Evolutionary conservation across 2,113 vertebrate genomes (phyloP).

Genomic region (Edolisoma coerulescens): DNA sequence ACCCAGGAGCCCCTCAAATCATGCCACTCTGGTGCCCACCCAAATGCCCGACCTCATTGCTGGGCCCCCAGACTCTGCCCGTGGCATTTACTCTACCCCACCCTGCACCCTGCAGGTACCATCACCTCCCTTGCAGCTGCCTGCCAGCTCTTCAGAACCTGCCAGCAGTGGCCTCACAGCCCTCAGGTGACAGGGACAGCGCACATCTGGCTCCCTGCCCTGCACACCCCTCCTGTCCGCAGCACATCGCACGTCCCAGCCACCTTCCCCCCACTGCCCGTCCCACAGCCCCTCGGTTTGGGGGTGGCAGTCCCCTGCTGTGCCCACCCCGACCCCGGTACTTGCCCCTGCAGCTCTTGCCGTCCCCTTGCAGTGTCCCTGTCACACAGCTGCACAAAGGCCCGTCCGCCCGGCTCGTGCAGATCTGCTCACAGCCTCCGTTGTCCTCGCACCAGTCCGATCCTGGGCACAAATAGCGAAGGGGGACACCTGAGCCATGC

Average conservation of each 20-base stretch:
- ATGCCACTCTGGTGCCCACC: fast-evolving
- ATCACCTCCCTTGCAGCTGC: too few species aligned
- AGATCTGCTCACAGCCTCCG: slow-evolving; percentile 96
- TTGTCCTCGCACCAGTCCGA: slow-evolving; percentile 92
- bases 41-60: fast-evolving
- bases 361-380: slow-evolving; percentile 85
- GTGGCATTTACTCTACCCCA: fast-evolving
- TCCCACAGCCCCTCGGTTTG: fast-evolving
- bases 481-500: neutral
- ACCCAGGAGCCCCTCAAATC: fast-evolving
- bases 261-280: fast-evolving
- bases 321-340: fast-evolving
- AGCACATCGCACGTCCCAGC: fast-evolving
- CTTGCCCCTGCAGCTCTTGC: slow-evolving; percentile 88
- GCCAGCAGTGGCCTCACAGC: neutral
- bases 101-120: fast-evolving
- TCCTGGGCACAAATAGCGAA: slow-evolving; percentile 58
- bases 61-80: fast-evolving
- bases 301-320: fast-evolving
- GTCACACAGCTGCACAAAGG: slow-evolving; percentile 94
- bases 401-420: slow-evolving; percentile 81
- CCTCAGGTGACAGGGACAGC: neutral
- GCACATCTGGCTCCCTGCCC: too few species aligned
- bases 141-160: neutral
- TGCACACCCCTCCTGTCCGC: neutral